phyloP scores from a whole-genome alignment of 92 coral and sea anemone genomes.

The Parazoanthus atlanticus region DNA sequence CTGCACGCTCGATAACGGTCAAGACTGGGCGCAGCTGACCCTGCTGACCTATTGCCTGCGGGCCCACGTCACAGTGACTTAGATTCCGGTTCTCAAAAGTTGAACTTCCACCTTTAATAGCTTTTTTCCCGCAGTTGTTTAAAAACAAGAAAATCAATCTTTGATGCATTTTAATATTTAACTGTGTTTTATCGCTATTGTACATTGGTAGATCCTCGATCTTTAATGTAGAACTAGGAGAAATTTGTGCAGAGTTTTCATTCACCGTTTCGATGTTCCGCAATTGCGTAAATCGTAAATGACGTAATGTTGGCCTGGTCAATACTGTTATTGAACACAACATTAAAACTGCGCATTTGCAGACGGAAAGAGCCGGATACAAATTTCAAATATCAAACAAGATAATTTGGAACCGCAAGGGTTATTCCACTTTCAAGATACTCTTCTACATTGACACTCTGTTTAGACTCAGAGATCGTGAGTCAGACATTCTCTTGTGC shows the following conservation, averaged over 20 bases:
- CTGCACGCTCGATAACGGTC: no score
- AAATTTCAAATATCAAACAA: neutral
- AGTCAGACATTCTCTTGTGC: no score
- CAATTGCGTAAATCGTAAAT: neutral
- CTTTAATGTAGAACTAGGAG: neutral
- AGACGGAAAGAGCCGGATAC: neutral
- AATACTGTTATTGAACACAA: neutral
- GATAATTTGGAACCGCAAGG: neutral
- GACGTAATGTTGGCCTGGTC: neutral
- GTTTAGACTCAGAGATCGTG: neutral
- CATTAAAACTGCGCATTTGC: neutral
- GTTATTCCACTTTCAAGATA: neutral
- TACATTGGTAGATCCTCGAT: neutral
- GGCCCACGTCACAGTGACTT: neutral
- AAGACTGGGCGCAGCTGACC: neutral
- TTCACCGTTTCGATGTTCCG: neutral
- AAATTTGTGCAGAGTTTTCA: no score
- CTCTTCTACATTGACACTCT: neutral
- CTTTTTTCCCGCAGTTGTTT: no score
- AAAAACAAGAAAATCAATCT: no score
- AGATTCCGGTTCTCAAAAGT: neutral
- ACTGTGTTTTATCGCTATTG: no score
- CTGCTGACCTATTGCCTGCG: no score
- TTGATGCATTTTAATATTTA: no score
- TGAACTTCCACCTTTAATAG: no score